Percentiles rank a stretch among this genome's conserved stretches.
Evolutionary conservation across 2,888 invertebrate genomes (phyloP).

Genomic region (Sylvicola cinctus): DNA sequence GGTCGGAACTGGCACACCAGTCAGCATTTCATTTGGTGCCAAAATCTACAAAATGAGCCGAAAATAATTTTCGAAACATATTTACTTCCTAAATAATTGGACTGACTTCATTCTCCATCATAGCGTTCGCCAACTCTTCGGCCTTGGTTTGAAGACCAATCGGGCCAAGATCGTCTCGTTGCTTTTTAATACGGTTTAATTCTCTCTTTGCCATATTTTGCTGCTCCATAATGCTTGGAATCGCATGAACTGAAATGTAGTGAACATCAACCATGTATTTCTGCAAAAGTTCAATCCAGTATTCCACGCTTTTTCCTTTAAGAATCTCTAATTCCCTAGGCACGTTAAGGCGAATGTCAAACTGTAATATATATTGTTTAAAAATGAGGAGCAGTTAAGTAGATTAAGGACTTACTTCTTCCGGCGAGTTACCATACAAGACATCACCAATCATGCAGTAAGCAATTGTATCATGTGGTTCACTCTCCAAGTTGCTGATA

Average conservation of each 20-base stretch:
- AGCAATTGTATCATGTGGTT: slow-evolving; percentile 57
- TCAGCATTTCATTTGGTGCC: slow-evolving; percentile 49
- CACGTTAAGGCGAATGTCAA: slow-evolving; percentile 46
- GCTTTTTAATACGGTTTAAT: slow-evolving; percentile 43
- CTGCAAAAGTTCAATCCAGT: slow-evolving; percentile 50
- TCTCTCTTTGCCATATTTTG: slow-evolving; percentile 50
- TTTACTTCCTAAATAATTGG: too few species aligned
- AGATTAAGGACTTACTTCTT: slow-evolving; percentile 45
- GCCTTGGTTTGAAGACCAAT: slow-evolving; percentile 45
- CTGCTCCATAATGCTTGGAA: slow-evolving; percentile 42
- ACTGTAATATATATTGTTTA: slow-evolving; percentile 24
- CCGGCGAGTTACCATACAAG: slow-evolving; percentile 51
- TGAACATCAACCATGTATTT: slow-evolving; percentile 26
- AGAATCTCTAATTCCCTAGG: slow-evolving; percentile 38
- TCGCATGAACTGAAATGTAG: slow-evolving; percentile 17
- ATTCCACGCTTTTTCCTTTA: slow-evolving; percentile 35
- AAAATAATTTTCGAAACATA: too few species aligned
- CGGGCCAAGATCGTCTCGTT: slow-evolving; percentile 40
- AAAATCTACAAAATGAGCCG: too few species aligned
- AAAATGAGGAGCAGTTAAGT: slow-evolving; percentile 2
- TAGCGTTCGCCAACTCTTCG: slow-evolving; percentile 40
- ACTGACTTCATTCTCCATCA: slow-evolving; percentile 58
- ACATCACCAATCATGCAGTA: slow-evolving; percentile 64
- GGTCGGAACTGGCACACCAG: slow-evolving; percentile 54
- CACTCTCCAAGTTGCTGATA: slow-evolving; percentile 49